Conservation (phyloP, 2,888 invertebrate genomes). For the Nowickia ferox region DNA sequence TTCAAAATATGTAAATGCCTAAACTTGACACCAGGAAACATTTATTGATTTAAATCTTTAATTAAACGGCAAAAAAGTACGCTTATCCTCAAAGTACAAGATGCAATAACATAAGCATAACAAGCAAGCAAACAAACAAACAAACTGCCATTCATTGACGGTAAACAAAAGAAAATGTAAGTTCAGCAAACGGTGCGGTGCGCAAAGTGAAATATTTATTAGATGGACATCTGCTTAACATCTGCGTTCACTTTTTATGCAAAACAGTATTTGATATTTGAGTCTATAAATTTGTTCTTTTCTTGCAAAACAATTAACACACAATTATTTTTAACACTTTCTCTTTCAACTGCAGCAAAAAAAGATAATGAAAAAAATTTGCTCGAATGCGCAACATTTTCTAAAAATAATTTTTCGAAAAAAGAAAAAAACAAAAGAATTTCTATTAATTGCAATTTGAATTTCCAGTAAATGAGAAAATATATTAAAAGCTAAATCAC, state of each 20-base stretch:
- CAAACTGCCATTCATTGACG: slow-evolving; percentile 45
- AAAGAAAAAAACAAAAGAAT: slow-evolving; percentile 1
- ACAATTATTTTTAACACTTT: slow-evolving; percentile 54
- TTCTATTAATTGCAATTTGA: slow-evolving; percentile 19
- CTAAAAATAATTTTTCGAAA: slow-evolving; percentile 53
- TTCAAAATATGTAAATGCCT: not conserved
- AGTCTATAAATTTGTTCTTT: slow-evolving; percentile 40
- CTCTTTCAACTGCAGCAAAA: slow-evolving; percentile 20
- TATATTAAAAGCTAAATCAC: not conserved
- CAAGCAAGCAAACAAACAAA: slow-evolving; percentile 7
- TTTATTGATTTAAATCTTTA: not conserved
- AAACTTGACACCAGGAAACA: slow-evolving; percentile 16
- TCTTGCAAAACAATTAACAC: slow-evolving; percentile 39
- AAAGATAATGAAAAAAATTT: slow-evolving; percentile 35
- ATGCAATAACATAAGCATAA: slow-evolving; percentile 2
- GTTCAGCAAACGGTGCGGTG: slow-evolving; percentile 6
- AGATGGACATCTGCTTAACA: slow-evolving; percentile 61
- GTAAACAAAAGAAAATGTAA: slow-evolving; percentile 26
- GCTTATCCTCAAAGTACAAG: not conserved
- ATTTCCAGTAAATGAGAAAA: slow-evolving; percentile 30
- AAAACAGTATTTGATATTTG: slow-evolving; percentile 11
- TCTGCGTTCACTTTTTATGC: slow-evolving; percentile 10
- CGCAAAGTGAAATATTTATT: slow-evolving; percentile 49
- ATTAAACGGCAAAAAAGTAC: not conserved
- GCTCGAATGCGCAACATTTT: slow-evolving; percentile 31